Base-by-base conservation (phyloP, 2,888 invertebrate species). In the Tipula vernalis region DNA sequence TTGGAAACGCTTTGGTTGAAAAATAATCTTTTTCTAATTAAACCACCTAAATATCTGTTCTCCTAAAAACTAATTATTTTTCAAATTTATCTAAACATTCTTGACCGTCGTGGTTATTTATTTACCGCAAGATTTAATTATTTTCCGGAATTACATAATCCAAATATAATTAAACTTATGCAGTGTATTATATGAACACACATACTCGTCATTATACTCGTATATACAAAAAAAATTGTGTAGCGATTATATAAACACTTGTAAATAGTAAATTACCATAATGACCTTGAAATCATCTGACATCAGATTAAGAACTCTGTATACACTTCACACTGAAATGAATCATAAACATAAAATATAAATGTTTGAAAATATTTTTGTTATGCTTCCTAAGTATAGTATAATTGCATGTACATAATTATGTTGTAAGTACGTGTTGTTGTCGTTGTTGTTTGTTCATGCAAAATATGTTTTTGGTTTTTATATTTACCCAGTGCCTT, bases 341-440 rank as follows among this genome's bases (percentile, higher is more conserved):
- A 71, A 71, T 71, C 18, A 71, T 71, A 71, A 71, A 51, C 3
- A 15, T n/a, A 71, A 28, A 71, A 71, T 8, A 28, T 18, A 71
- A 71, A 28, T 71, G 71, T 71, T 71, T 28, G 28, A 28, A 4
- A 28, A 28, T 71, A 28, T 28, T 18, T 51, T 51, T 51, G 15
- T 51, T 44, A 8, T 28, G 71, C 71, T 51, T n/a, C 51, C 51
- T 71, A 71, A 28, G 28, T 28, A 28, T 28, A 71, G 28, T 71
- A 71, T 71, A 71, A 71, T 71, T 71, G 71, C 71, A 71, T 71
- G 71, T 71, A 71, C 71, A 71, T 71, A 71, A 71, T 71, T 71
- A 71, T 57, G 57, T 57, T 18, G 18, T 18, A 18, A 8, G 18
- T 18, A 57, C 15, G 5, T 57, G 57, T 57, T 71, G 71, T 71